phyloP scores from a whole-genome alignment of 2,113 vertebrate species.

The Paralichthys olivaceus region DNA sequence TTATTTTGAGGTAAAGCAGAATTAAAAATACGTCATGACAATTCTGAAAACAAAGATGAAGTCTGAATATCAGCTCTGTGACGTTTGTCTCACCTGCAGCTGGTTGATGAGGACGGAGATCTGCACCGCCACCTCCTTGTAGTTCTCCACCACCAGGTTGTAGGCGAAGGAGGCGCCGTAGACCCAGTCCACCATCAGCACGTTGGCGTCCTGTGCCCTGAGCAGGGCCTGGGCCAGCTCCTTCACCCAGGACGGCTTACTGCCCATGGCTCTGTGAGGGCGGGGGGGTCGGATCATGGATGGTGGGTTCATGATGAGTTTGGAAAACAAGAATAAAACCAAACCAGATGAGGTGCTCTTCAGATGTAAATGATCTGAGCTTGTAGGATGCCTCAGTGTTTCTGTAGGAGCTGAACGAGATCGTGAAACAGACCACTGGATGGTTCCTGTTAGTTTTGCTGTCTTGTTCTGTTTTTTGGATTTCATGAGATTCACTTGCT shows the following conservation, averaged over 20 bases:
- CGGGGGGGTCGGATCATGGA: too few relatives aligned
- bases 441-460: too few relatives aligned
- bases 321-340: too few relatives aligned
- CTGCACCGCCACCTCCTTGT: constrained; percentile 86
- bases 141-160: constrained; percentile 87
- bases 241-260: constrained; percentile 91
- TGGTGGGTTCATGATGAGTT: background rate
- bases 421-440: too few relatives aligned
- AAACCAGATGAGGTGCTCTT: too few relatives aligned
- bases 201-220: constrained; percentile 80
- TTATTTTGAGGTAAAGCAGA: background rate
- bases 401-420: too few relatives aligned
- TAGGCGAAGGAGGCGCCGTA: constrained; percentile 88
- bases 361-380: too few relatives aligned
- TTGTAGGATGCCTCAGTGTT: too few relatives aligned
- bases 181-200: constrained; percentile 94
- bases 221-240: constrained; percentile 84
- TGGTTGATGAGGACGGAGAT: constrained; percentile 88
- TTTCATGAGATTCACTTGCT: too few relatives aligned
- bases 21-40: background rate
- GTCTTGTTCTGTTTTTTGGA: too few relatives aligned
- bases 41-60: background rate
- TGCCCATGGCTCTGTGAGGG: constrained; percentile 85
- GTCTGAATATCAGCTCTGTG: background rate
- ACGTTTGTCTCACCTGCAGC: constrained; percentile 75